Percentiles rank a stretch among this genome's conserved stretches.
phyloP scores from a whole-genome alignment of 2,113 vertebrate species.

The Catharus minimus region DNA sequence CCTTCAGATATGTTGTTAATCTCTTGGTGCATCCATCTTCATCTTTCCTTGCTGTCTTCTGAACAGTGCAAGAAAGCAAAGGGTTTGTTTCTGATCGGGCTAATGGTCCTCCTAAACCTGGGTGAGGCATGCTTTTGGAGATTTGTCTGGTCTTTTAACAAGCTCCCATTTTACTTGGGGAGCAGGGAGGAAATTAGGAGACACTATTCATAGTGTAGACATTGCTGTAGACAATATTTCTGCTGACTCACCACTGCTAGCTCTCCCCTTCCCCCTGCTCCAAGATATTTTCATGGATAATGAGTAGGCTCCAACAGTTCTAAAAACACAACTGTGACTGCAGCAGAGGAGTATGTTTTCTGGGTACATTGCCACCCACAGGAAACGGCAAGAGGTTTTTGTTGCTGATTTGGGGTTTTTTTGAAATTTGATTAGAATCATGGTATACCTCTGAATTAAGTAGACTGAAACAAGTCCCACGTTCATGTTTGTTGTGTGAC shows the following conservation, averaged over 20 bases:
- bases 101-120: neutral
- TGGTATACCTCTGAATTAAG: neutral
- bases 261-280: neutral
- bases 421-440: neutral
- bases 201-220: neutral
- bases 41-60: neutral
- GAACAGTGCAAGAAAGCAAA: neutral
- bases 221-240: neutral
- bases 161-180: neutral
- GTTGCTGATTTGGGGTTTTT: neutral
- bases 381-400: neutral
- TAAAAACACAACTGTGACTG: neutral
- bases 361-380: neutral
- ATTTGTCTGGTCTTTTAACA: neutral
- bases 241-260: neutral
- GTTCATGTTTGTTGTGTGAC: neutral
- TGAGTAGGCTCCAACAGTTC: neutral
- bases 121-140: neutral
- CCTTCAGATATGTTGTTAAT: neutral
- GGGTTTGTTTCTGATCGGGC: neutral
- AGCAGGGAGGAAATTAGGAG: neutral
- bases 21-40: neutral
- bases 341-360: constrained; percentile 28
- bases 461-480: neutral
- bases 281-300: constrained; percentile 17